Evolutionary conservation across 2,797 vertebrate species (phyloP).

Genomic region (Ptychadena robeensis): DNA sequence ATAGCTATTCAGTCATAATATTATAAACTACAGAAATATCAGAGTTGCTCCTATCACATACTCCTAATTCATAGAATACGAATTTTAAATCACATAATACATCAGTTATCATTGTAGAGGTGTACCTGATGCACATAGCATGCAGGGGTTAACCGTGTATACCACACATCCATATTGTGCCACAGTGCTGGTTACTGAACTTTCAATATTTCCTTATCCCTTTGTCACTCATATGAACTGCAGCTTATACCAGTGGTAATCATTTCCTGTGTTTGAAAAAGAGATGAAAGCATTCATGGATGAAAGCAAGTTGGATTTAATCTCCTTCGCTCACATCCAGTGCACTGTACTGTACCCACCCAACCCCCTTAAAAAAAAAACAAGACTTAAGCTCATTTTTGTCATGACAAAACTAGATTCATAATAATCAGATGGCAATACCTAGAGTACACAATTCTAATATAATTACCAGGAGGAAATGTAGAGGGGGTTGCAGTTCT

Average conservation of each 20-base stretch:
- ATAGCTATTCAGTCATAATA: too few relatives aligned
- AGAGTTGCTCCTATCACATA: too few relatives aligned
- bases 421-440: slow-evolving; percentile 85
- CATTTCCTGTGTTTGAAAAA: slow-evolving; percentile 92
- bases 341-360: slow-evolving; percentile 76
- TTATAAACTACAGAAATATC: too few relatives aligned
- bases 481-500: slow-evolving; percentile 81
- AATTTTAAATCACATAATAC: too few relatives aligned
- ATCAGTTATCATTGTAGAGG: too few relatives aligned
- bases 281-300: slow-evolving; percentile 96
- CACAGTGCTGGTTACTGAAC: slow-evolving; percentile 80
- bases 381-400: slow-evolving; percentile 87
- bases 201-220: slow-evolving; percentile 86
- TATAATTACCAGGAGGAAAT: slow-evolving; percentile 83
- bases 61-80: too few relatives aligned
- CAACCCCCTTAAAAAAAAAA: slow-evolving; percentile 76
- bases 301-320: slow-evolving; percentile 97
- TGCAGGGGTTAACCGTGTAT: slow-evolving; percentile 61
- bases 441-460: slow-evolving; percentile 85
- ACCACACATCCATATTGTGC: slow-evolving; percentile 78
- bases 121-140: neutral
- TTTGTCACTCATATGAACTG: slow-evolving; percentile 82
- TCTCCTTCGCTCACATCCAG: slow-evolving; percentile 85
- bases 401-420: slow-evolving; percentile 84
- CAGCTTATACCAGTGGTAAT: slow-evolving; percentile 87